phyloP scores from a whole-genome alignment of 2,797 vertebrate species.

The Crenuchus spilurus region DNA sequence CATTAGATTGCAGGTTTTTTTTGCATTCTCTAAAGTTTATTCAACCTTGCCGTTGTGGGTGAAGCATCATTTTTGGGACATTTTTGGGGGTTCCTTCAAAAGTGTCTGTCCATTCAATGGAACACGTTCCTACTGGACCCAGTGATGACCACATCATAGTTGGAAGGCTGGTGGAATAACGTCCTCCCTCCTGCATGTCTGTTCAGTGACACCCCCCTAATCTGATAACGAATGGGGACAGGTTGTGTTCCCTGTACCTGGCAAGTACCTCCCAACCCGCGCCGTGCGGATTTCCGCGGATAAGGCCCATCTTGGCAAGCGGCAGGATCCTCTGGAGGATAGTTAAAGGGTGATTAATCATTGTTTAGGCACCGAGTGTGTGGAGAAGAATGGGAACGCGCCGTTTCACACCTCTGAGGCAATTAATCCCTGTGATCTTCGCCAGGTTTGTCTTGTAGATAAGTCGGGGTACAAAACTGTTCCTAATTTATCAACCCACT shows the following conservation, averaged over 20 bases:
- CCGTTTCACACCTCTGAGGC: conserved; percentile 99
- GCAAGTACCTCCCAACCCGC: conserved; percentile 80
- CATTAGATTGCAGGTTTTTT: too few species aligned
- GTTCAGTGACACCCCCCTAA: conserved; percentile 93
- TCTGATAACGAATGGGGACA: conserved; percentile 99
- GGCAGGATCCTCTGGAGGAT: conserved; percentile 95
- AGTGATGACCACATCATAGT: conserved; percentile 46
- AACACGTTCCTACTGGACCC: background rate
- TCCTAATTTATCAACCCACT: conserved; percentile 99
- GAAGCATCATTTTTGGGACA: too few species aligned
- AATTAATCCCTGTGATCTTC: conserved; percentile 99
- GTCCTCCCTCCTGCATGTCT: conserved; percentile 82
- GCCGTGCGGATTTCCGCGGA: conserved; percentile 93
- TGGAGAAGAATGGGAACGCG: conserved; percentile 96
- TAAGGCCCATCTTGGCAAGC: conserved; percentile 98
- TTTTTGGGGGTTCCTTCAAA: too few species aligned
- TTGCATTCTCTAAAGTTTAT: too few species aligned
- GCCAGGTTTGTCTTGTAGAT: conserved; percentile 99
- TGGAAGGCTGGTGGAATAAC: conserved; percentile 68
- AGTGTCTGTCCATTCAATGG: background rate
- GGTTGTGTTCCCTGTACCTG: conserved; percentile 90
- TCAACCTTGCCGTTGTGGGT: too few species aligned
- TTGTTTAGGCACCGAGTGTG: conserved; percentile 98
- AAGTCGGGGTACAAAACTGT: conserved; percentile 99
- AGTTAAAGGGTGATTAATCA: conserved; percentile 99